A percentile compares a stretch with the other conserved stretches of the same genome.
These are phyloP conservation scores for Drosophila fungiperda DNA, from an alignment of 2,888 invertebrate genomes.

Conservation along the genomic window DNA sequence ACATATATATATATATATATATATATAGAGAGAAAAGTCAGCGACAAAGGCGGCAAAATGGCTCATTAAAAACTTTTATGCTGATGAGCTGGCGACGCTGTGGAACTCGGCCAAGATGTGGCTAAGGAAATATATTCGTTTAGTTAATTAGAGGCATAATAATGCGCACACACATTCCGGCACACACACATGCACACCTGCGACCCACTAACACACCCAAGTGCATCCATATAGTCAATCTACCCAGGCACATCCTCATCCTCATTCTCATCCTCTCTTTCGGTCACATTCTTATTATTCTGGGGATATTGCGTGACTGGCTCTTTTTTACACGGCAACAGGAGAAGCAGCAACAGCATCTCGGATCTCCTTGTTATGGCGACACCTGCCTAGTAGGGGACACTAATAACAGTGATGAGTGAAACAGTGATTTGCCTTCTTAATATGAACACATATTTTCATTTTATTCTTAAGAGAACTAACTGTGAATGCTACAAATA, in stretches of 20 bases:
- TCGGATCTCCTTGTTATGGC: constrained; percentile 43
- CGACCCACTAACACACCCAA: constrained; percentile 49
- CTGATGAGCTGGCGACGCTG: constrained; percentile 66
- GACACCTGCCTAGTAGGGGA: constrained; percentile 26
- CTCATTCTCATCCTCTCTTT: constrained; percentile 6
- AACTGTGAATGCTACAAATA: background rate
- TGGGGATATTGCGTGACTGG: constrained; percentile 26
- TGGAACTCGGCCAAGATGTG: constrained; percentile 59
- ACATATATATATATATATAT: background rate
- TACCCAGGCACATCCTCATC: constrained; percentile 22
- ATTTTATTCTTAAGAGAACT: background rate
- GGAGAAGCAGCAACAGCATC: constrained; percentile 17
- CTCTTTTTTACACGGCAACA: constrained; percentile 10
- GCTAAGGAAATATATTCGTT: constrained; percentile 63
- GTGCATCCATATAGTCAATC: constrained; percentile 34
- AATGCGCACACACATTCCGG: constrained; percentile 46
- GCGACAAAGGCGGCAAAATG: constrained; percentile 64
- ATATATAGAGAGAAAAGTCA: constrained; percentile 7
- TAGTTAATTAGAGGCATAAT: constrained; percentile 73
- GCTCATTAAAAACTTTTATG: constrained; percentile 79
- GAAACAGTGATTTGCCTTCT: constrained; percentile 5
- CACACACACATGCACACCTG: constrained; percentile 36
- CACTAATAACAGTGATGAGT: constrained; percentile 21
- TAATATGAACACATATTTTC: background rate
- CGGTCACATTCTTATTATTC: constrained; percentile 35